These are phyloP conservation scores for Actias luna DNA, from an alignment of 2,888 invertebrate species.

Conservation along the genomic window DNA sequence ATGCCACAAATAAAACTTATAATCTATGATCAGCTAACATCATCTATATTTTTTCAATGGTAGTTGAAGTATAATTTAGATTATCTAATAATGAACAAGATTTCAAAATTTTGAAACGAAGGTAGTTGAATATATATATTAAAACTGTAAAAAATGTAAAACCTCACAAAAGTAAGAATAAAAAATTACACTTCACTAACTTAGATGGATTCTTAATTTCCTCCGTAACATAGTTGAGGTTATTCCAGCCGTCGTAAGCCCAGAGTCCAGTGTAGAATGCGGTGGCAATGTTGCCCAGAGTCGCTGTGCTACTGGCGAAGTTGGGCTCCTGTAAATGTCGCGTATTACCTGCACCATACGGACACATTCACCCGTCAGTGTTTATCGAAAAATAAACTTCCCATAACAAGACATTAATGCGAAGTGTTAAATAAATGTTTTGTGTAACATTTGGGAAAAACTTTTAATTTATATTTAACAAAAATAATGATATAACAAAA, in stretches of 20 bases:
- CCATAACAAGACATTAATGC: constrained; percentile 43
- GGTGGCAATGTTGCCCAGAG: constrained; percentile 92
- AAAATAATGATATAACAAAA: background rate
- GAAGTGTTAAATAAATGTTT: background rate
- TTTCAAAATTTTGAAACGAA: background rate
- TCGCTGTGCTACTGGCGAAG: constrained; percentile 88
- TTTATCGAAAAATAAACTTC: constrained; percentile 61
- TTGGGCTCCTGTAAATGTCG: constrained; percentile 90
- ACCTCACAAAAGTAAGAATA: background rate
- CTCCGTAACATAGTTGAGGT: constrained; percentile 99
- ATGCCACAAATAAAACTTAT: no score
- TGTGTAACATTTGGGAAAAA: background rate
- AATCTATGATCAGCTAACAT: no score
- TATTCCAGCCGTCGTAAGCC: constrained; percentile 99
- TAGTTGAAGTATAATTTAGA: no score
- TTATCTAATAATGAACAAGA: background rate
- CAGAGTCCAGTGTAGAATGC: constrained; percentile 97
- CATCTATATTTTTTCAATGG: no score
- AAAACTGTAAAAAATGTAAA: background rate
- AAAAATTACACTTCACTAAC: constrained; percentile 71
- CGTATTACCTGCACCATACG: constrained; percentile 88
- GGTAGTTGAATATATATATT: background rate
- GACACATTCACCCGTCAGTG: constrained; percentile 74
- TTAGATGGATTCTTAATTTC: constrained; percentile 98
- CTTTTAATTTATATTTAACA: background rate